These are phyloP conservation scores for Carapus acus DNA, from an alignment of 2,797 vertebrate genomes.

Conservation along the genomic window DNA sequence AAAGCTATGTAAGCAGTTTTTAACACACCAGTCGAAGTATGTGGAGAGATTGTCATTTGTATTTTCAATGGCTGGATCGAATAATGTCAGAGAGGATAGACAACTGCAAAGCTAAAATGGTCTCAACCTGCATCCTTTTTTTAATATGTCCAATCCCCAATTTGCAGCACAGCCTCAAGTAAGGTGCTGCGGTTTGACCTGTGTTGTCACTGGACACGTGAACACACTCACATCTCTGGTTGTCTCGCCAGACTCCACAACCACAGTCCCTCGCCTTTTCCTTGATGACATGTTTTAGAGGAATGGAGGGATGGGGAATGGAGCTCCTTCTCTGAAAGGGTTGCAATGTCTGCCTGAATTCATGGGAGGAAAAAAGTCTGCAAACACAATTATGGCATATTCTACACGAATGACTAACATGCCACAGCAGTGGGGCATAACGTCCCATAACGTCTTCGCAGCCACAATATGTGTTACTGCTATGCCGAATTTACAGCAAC, in stretches of 20 bases:
- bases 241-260: slow-evolving; percentile 49
- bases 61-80: too few species aligned
- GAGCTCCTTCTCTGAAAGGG: slow-evolving; percentile 53
- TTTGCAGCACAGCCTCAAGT: slow-evolving; percentile 44
- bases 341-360: slow-evolving; percentile 40
- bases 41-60: too few species aligned
- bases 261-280: slow-evolving; percentile 43
- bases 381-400: slow-evolving; percentile 37
- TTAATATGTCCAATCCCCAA: slow-evolving; percentile 13
- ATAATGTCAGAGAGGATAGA: slow-evolving; percentile 5
- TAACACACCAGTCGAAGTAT: slow-evolving; percentile 15
- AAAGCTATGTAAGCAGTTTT: slow-evolving; percentile 37
- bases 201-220: slow-evolving; percentile 51
- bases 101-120: slow-evolving; percentile 26
- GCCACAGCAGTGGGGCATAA: slow-evolving; percentile 8
- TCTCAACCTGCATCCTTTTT: slow-evolving; percentile 40
- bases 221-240: slow-evolving; percentile 34
- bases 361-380: slow-evolving; percentile 20
- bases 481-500: neutral
- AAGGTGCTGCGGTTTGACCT: slow-evolving; percentile 59
- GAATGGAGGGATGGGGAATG: slow-evolving; percentile 49
- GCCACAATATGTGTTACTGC: neutral
- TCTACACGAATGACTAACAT: slow-evolving; percentile 17
- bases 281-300: slow-evolving; percentile 51
- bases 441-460: neutral